Conservation (phyloP, 2,113 vertebrate genomes). For the Lutjanus erythropterus region DNA sequence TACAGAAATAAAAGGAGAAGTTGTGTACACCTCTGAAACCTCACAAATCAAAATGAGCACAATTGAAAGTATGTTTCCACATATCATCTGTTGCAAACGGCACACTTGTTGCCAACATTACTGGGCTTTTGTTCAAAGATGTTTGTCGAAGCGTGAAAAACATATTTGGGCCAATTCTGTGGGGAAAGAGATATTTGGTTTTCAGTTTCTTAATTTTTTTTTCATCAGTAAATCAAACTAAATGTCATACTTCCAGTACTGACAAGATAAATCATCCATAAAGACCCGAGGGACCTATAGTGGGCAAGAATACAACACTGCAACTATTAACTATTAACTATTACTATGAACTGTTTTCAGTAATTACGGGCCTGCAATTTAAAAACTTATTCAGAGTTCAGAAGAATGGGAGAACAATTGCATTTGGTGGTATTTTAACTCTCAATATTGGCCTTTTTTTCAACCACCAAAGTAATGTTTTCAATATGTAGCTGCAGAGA, state of each 20-base stretch:
- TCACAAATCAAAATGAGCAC: not conserved
- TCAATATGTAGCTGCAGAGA: constrained; percentile 1
- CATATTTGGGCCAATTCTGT: not conserved
- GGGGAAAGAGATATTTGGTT: rapidly evolving
- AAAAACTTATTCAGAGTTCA: not conserved
- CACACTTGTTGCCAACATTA: not conserved
- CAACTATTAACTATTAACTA: not conserved
- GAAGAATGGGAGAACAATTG: not conserved
- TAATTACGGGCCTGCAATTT: not conserved
- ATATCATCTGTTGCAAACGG: not conserved
- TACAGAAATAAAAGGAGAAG: not conserved
- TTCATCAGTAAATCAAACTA: not conserved
- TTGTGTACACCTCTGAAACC: not conserved
- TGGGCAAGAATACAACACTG: not conserved
- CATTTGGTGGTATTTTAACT: not conserved
- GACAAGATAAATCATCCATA: not conserved
- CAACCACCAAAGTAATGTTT: constrained; percentile 13
- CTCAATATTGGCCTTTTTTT: not conserved
- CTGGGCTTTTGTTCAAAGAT: not conserved
- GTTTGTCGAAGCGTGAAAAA: not conserved
- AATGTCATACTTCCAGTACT: not conserved
- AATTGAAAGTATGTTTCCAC: not conserved
- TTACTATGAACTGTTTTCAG: not conserved
- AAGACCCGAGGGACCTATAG: not conserved
- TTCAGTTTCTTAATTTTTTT: not conserved